Conservation (phyloP, 2,113 vertebrate species). For the Proterorhinus semilunaris region DNA sequence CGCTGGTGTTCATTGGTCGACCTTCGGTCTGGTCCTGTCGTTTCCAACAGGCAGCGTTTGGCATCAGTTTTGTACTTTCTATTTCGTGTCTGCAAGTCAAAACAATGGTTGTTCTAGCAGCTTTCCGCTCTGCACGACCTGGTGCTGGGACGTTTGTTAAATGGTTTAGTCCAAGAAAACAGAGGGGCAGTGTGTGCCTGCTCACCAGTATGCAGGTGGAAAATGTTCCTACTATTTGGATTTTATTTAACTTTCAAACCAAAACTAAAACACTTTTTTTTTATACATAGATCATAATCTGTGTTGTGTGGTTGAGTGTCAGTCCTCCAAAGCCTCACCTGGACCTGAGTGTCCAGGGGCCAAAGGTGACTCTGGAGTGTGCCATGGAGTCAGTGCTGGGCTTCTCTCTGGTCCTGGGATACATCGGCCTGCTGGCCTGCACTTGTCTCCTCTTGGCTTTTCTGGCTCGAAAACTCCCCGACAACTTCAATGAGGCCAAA, state of each 20-base stretch:
- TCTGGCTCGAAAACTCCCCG: slow-evolving; percentile 72
- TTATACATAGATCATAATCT: slow-evolving; percentile 71
- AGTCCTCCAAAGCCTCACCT: slow-evolving; percentile 63
- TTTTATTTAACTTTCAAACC: not conserved
- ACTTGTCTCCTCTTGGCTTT: slow-evolving; percentile 73
- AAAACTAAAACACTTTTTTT: slow-evolving; percentile 7
- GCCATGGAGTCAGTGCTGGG: slow-evolving; percentile 66
- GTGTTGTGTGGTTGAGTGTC: slow-evolving; percentile 66
- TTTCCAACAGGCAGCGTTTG: slow-evolving; percentile 75
- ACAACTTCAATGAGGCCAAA: slow-evolving; percentile 66
- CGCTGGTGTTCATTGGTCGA: slow-evolving; percentile 74
- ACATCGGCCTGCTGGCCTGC: slow-evolving; percentile 75
- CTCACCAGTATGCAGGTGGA: slow-evolving; percentile 58
- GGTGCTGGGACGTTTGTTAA: slow-evolving; percentile 58
- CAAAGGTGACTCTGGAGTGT: slow-evolving; percentile 71
- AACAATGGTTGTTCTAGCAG: slow-evolving; percentile 75
- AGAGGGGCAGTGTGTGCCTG: slow-evolving; percentile 66
- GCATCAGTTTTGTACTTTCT: slow-evolving; percentile 75
- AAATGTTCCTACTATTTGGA: too few relatives aligned
- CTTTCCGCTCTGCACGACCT: slow-evolving; percentile 64
- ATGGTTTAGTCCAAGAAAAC: slow-evolving; percentile 70
- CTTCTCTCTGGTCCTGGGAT: slow-evolving; percentile 75
- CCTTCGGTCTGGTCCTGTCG: slow-evolving; percentile 69
- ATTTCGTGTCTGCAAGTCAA: slow-evolving; percentile 76
- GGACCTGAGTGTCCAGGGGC: slow-evolving; percentile 57